A percentile compares a stretch with the other conserved stretches of the same genome.
Conservation (phyloP, 2,888 invertebrate genomes). For the Pherbina coryleti region DNA sequence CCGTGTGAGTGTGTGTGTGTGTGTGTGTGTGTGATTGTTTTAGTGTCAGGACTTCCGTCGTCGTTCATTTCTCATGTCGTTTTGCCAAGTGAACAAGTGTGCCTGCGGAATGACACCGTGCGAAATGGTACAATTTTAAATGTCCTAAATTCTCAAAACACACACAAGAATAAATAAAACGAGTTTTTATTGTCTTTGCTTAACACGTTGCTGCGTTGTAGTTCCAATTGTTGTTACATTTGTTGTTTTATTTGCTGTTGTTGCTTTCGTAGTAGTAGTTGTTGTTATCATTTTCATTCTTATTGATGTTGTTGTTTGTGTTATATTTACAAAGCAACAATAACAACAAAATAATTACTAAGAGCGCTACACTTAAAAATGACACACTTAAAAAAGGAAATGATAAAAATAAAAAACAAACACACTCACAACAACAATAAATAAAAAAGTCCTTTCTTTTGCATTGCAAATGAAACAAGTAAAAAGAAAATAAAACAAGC, state of each 20-base stretch:
- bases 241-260: background rate
- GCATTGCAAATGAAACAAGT: slow-evolving; percentile 32
- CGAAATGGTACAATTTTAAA: slow-evolving; percentile 31
- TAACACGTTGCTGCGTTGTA: background rate
- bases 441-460: background rate
- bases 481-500: slow-evolving; percentile 1
- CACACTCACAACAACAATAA: slow-evolving; percentile 1
- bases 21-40: background rate
- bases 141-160: slow-evolving; percentile 14
- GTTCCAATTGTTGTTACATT: background rate
- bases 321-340: background rate
- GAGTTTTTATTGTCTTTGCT: slow-evolving; percentile 28
- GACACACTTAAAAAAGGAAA: slow-evolving; percentile 15
- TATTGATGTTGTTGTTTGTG: background rate
- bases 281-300: background rate
- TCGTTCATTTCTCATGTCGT: slow-evolving; percentile 13
- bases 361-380: slow-evolving; percentile 9
- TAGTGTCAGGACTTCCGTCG: background rate
- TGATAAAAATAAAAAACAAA: background rate
- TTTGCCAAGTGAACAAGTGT: slow-evolving; percentile 23
- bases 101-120: slow-evolving; percentile 23
- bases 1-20: background rate
- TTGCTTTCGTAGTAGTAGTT: background rate
- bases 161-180: slow-evolving; percentile 20
- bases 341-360: slow-evolving; percentile 29